Evolutionary conservation across 2,888 invertebrate genomes (phyloP).

Genomic region (Parnassius mnemosyne): DNA sequence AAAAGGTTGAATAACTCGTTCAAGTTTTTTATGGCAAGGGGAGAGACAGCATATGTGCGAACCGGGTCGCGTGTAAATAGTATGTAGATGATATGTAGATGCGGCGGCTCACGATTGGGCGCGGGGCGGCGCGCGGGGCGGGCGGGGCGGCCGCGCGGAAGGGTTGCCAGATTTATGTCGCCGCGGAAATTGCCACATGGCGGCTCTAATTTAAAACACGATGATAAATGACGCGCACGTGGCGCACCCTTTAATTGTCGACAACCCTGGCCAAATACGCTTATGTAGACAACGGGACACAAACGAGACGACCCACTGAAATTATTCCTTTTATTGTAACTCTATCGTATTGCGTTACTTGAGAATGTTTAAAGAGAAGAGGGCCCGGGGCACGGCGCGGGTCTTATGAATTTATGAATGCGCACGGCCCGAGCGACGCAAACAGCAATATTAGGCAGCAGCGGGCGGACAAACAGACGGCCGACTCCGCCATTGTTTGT

Average conservation of each 20-base stretch:
- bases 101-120: constrained; percentile 46
- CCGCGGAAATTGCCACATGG: constrained; percentile 49
- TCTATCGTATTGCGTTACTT: background rate
- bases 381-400: constrained; percentile 22
- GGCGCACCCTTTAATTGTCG: constrained; percentile 28
- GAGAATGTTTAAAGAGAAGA: background rate
- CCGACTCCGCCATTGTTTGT: constrained; percentile 10
- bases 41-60: background rate
- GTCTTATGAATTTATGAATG: constrained; percentile 37
- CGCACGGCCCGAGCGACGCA: constrained; percentile 31
- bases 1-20: background rate
- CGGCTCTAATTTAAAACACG: constrained; percentile 62
- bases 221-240: constrained; percentile 55
- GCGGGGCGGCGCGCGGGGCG: constrained; percentile 29
- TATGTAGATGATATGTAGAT: constrained; percentile 67
- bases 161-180: constrained; percentile 46
- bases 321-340: background rate
- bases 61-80: constrained; percentile 24
- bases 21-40: background rate
- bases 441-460: constrained; percentile 33
- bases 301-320: background rate
- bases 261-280: background rate
- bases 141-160: constrained; percentile 35
- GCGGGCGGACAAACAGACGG: background rate
- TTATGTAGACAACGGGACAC: background rate